Percentiles rank a stretch among this genome's conserved stretches.
These are phyloP conservation scores for Epinephelus fuscoguttatus DNA, from an alignment of 2,113 vertebrate species.

Conservation along the genomic window DNA sequence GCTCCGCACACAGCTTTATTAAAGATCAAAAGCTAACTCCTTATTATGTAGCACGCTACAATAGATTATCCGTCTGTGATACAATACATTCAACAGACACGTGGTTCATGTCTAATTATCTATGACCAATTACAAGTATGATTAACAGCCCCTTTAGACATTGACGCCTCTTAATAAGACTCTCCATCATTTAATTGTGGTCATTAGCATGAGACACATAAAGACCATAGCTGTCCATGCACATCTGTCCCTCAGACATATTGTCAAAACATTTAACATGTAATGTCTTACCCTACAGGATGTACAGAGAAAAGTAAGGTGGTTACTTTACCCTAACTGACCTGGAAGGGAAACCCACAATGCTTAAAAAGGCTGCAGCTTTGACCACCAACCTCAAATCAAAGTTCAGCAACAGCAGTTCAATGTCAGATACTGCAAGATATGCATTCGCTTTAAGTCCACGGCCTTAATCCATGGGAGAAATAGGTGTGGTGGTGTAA, in stretches of 20 bases:
- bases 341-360: not conserved
- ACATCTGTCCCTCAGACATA: constrained; percentile 11
- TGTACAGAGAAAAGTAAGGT: not conserved
- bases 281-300: constrained; percentile 2
- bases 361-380: not conserved
- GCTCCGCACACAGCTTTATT: constrained; percentile 1
- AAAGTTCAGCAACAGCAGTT: not conserved
- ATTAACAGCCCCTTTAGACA: constrained; percentile 14
- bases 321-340: not conserved
- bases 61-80: not conserved
- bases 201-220: not conserved
- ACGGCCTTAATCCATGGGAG: not conserved
- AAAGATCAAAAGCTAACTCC: constrained; percentile 19
- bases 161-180: constrained; percentile 8
- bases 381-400: not conserved
- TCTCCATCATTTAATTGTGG: constrained; percentile 10
- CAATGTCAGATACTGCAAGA: not conserved
- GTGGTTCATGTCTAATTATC: constrained; percentile 27
- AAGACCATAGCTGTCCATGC: not conserved
- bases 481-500: not conserved
- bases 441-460: not conserved
- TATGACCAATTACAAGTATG: constrained; percentile 35
- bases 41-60: not conserved
- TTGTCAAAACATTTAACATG: not conserved
- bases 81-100: not conserved